These are phyloP conservation scores for Hymenopus coronatus DNA, from an alignment of 2,888 invertebrate species.

Conservation along the genomic window DNA sequence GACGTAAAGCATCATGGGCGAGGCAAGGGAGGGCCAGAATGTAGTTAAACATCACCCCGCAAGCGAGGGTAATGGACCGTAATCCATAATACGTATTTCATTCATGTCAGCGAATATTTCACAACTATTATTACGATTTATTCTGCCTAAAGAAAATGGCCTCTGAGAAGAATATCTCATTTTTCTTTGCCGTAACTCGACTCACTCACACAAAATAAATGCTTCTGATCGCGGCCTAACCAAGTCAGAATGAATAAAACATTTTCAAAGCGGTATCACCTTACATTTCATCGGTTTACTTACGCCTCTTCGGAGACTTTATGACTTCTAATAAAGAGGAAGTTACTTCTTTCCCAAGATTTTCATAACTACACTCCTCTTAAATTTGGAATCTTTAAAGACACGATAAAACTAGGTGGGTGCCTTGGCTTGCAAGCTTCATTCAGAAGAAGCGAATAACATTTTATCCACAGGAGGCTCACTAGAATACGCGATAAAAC, in stretches of 20 bases:
- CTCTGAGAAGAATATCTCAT: background rate
- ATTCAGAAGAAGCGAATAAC: no score
- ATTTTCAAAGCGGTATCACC: background rate
- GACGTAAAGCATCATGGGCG: background rate
- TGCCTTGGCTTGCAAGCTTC: no score
- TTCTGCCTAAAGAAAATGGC: background rate
- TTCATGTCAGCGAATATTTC: background rate
- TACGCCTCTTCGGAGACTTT: background rate
- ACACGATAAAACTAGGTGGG: no score
- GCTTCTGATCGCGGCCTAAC: background rate
- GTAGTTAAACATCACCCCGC: background rate
- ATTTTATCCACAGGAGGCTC: no score
- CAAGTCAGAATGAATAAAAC: background rate
- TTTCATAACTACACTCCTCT: no score
- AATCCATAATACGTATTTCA: constrained; percentile 9
- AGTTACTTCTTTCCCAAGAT: no score
- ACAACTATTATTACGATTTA: constrained; percentile 7
- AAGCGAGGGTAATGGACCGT: background rate
- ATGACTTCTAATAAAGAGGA: no score
- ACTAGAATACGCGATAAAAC: no score
- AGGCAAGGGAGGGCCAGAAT: background rate
- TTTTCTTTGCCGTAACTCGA: background rate
- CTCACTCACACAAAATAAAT: background rate
- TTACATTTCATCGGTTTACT: background rate
- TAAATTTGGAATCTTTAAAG: no score